Conservation (phyloP, 1,140 invertebrate species). For the Helicoverpa armigera region DNA sequence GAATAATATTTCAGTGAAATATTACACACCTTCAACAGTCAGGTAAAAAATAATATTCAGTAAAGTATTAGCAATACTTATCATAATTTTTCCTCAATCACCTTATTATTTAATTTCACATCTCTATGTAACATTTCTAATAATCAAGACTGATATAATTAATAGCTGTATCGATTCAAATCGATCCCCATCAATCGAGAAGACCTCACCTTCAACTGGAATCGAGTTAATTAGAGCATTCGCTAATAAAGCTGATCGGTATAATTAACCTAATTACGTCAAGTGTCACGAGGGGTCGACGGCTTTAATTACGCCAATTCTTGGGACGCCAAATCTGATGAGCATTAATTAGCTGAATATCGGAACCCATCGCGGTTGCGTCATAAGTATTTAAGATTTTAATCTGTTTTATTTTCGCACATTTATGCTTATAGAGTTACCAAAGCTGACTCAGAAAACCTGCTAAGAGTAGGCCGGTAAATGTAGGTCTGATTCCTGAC, state of each 20-base stretch:
- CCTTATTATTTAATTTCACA: not conserved
- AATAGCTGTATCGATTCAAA: conserved; percentile 40
- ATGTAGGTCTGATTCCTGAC: too few relatives aligned
- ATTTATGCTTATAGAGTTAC: not conserved
- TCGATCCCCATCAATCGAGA: conserved; percentile 33
- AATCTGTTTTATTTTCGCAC: not conserved
- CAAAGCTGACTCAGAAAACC: too few relatives aligned
- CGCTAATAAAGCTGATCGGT: conserved; percentile 76
- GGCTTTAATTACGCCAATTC: conserved; percentile 76
- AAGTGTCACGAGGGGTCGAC: conserved; percentile 70
- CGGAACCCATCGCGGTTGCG: conserved; percentile 28
- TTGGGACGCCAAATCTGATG: conserved; percentile 52
- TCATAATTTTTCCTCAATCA: not conserved
- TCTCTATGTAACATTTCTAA: not conserved
- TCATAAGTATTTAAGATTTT: not conserved
- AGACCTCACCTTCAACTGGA: conserved; percentile 53
- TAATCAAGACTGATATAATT: not conserved
- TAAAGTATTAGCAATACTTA: too few relatives aligned
- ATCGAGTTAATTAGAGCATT: conserved; percentile 75
- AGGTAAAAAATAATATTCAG: too few relatives aligned
- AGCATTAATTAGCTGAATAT: conserved; percentile 41
- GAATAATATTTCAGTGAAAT: too few relatives aligned
- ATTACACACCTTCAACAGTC: too few relatives aligned
- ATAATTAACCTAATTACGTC: conserved; percentile 81
- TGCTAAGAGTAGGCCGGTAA: too few relatives aligned